Evolutionary conservation across 2,888 invertebrate species (phyloP).

Genomic region (Geophilus truncorum): DNA sequence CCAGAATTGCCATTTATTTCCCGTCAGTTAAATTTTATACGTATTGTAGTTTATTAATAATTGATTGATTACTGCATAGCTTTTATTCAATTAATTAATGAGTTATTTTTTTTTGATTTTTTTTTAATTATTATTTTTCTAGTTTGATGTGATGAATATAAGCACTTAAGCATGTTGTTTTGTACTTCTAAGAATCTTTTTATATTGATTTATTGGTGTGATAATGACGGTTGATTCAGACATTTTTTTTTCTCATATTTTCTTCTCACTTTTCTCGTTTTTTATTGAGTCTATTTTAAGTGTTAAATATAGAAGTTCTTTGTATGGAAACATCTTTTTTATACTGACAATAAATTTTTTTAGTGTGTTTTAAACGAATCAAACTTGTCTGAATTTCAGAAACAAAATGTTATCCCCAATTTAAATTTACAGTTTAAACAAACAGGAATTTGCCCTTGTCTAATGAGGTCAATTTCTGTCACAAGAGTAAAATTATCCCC

Average conservation of each 20-base stretch:
- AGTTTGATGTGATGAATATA: neutral
- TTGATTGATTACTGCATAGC: neutral
- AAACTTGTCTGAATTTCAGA: conserved; percentile 1
- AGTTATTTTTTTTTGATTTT: neutral
- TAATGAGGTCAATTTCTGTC: neutral
- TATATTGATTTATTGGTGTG: neutral
- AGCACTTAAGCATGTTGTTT: neutral
- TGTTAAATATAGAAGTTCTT: neutral
- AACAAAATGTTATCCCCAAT: neutral
- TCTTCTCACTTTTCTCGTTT: neutral
- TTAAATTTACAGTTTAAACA: neutral
- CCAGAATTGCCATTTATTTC: neutral
- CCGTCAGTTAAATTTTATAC: neutral
- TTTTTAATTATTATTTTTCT: neutral
- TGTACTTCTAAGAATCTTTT: neutral
- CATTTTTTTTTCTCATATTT: neutral
- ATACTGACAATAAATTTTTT: conserved; percentile 20
- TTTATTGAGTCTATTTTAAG: neutral
- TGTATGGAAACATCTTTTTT: neutral
- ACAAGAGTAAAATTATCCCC: neutral
- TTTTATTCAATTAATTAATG: neutral
- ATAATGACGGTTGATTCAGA: neutral
- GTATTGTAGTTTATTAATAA: neutral
- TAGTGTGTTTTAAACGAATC: neutral
- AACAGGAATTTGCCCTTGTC: neutral